Evolutionary conservation across 2,797 vertebrate genomes (phyloP).

Genomic region (Notolabrus celidotus): DNA sequence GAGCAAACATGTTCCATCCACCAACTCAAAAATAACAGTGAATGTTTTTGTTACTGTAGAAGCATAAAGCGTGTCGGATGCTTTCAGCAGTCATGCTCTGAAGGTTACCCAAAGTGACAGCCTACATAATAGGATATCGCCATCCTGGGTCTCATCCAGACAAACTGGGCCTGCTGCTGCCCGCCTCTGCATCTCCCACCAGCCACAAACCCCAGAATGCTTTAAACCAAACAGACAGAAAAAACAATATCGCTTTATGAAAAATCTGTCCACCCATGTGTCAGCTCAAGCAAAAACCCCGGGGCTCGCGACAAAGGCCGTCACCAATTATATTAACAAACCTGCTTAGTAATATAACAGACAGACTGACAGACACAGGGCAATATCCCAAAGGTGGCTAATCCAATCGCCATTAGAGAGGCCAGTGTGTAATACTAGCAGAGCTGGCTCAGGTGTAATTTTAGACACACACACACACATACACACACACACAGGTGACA

Average conservation of each 20-base stretch:
- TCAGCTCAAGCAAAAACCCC: conserved; percentile 51
- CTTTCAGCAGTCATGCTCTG: conserved; percentile 47
- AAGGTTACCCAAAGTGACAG: conserved; percentile 70
- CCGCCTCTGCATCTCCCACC: conserved; percentile 39
- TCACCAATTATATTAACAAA: conserved; percentile 72
- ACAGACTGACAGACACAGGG: conserved; percentile 47
- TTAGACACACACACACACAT: conserved; percentile 40
- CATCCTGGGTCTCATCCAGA: conserved; percentile 59
- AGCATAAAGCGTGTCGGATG: conserved; percentile 46
- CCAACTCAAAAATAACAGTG: conserved; percentile 47
- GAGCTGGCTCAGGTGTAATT: conserved; percentile 57
- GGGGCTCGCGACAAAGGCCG: conserved; percentile 45
- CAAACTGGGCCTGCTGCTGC: conserved; percentile 36
- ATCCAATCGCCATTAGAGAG: conserved; percentile 64
- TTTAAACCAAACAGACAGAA: conserved; percentile 59
- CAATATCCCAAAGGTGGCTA: conserved; percentile 61
- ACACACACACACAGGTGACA: conserved; percentile 56
- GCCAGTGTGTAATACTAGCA: conserved; percentile 54
- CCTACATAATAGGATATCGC: conserved; percentile 72
- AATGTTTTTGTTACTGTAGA: conserved; percentile 60
- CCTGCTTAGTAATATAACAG: conserved; percentile 70
- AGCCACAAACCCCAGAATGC: conserved; percentile 56
- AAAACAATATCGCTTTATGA: conserved; percentile 69
- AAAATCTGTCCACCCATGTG: conserved; percentile 37
- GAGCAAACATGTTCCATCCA: conserved; percentile 30